These are phyloP conservation scores for Empis livida DNA, from an alignment of 2,888 invertebrate genomes.

Conservation along the genomic window DNA sequence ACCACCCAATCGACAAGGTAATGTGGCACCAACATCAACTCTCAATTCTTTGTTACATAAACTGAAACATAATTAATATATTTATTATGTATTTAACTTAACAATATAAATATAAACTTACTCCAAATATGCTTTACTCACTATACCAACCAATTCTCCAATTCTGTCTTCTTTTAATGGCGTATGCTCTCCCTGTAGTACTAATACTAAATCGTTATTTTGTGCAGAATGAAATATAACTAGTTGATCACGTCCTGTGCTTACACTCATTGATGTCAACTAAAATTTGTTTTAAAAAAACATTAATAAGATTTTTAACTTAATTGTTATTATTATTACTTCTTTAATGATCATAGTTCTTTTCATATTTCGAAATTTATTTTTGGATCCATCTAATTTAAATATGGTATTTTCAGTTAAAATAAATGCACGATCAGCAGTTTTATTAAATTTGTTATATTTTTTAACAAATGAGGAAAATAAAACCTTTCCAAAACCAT, in stretches of 20 bases:
- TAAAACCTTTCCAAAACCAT: constrained; percentile 45
- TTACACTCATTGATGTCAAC: constrained; percentile 75
- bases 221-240: constrained; percentile 74
- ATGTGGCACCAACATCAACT: constrained; percentile 57
- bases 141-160: constrained; percentile 74
- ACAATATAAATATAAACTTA: constrained; percentile 38
- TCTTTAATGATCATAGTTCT: constrained; percentile 69
- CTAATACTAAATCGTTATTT: constrained; percentile 82
- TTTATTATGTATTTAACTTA: background rate
- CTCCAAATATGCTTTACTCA: constrained; percentile 64
- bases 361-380: constrained; percentile 78
- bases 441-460: constrained; percentile 49
- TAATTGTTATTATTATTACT: constrained; percentile 40
- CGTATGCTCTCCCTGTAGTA: constrained; percentile 41
- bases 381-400: constrained; percentile 62
- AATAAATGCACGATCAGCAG: constrained; percentile 77
- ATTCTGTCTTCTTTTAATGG: constrained; percentile 54
- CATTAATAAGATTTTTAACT: constrained; percentile 2
- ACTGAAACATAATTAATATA: constrained; percentile 35
- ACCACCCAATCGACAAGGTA: constrained; percentile 75
- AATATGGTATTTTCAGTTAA: constrained; percentile 75
- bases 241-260: constrained; percentile 76
- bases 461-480: constrained; percentile 36
- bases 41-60: constrained; percentile 54
- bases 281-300: constrained; percentile 22